Percentiles rank a stretch among this genome's conserved stretches.
These are phyloP conservation scores for Adelognathus sp. DNA, from an alignment of 2,888 invertebrate genomes.

Conservation along the genomic window DNA sequence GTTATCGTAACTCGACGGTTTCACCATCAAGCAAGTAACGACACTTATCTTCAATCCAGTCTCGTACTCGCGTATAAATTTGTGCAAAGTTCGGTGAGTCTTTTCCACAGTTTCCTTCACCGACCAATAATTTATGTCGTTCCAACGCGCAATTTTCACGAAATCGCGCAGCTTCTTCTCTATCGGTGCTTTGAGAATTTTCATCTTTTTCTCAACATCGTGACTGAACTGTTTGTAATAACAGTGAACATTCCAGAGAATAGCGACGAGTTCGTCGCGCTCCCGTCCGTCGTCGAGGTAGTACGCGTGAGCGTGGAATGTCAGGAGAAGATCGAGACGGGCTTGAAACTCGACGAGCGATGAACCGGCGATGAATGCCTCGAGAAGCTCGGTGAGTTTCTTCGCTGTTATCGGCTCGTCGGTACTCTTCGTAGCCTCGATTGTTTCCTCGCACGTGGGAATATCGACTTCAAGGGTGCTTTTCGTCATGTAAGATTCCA, in stretches of 20 bases:
- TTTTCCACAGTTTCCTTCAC: slow-evolving; percentile 94
- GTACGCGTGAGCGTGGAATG: slow-evolving; percentile 91
- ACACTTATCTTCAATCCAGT: slow-evolving; percentile 80
- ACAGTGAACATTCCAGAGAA: slow-evolving; percentile 91
- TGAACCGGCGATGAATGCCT: slow-evolving; percentile 92
- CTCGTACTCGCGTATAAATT: slow-evolving; percentile 93
- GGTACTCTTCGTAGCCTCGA: slow-evolving; percentile 64
- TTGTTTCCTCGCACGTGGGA: slow-evolving; percentile 64
- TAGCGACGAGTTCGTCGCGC: slow-evolving; percentile 84
- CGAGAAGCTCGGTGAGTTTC: slow-evolving; percentile 85
- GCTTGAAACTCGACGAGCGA: slow-evolving; percentile 92
- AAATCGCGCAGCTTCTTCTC: slow-evolving; percentile 96
- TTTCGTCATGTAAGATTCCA: slow-evolving; percentile 84
- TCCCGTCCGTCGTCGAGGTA: slow-evolving; percentile 82
- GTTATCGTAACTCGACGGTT: slow-evolving; percentile 76
- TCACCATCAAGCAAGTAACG: slow-evolving; percentile 74
- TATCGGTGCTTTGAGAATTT: slow-evolving; percentile 89
- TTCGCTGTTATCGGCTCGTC: slow-evolving; percentile 71
- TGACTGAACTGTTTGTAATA: slow-evolving; percentile 92
- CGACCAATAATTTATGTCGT: slow-evolving; percentile 96
- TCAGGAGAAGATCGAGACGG: slow-evolving; percentile 89
- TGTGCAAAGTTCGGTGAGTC: slow-evolving; percentile 93
- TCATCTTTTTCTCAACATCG: slow-evolving; percentile 86
- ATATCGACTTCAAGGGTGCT: slow-evolving; percentile 63
- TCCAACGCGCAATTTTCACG: slow-evolving; percentile 97